phyloP scores from a whole-genome alignment of 2,113 vertebrate species.

The Epinephelus cyanopodus region DNA sequence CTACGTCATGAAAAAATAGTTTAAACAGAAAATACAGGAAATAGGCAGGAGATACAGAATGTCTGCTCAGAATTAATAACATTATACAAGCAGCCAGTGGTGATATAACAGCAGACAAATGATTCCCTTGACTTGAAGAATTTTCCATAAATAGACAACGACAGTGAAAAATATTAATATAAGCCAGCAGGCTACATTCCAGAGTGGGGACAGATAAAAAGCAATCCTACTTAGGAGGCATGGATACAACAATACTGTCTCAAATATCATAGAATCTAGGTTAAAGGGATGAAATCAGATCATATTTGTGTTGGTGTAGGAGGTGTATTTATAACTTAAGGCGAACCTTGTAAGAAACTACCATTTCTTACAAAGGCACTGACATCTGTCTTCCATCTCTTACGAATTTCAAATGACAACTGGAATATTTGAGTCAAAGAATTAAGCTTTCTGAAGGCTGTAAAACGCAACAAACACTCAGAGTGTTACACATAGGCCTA shows the following conservation, averaged over 20 bases:
- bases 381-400: background rate
- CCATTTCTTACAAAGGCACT: background rate
- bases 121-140: slow-evolving; percentile 34
- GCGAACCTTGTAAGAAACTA: slow-evolving; percentile 20
- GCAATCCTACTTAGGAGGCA: slow-evolving; percentile 6
- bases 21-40: slow-evolving; percentile 31
- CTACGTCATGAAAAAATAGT: background rate
- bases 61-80: slow-evolving; percentile 53
- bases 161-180: slow-evolving; percentile 27
- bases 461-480: background rate
- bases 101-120: slow-evolving; percentile 58
- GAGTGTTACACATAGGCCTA: too few species aligned
- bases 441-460: background rate
- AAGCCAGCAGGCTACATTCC: slow-evolving; percentile 46
- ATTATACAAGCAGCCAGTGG: slow-evolving; percentile 47
- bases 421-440: background rate
- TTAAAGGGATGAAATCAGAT: slow-evolving; percentile 36
- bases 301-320: slow-evolving; percentile 48
- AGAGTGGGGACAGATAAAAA: slow-evolving; percentile 46
- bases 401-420: slow-evolving; percentile 1
- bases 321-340: slow-evolving; percentile 19
- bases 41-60: slow-evolving; percentile 31
- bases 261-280: slow-evolving; percentile 58
- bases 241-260: slow-evolving; percentile 48
- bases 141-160: slow-evolving; percentile 54